Percentiles rank a stretch among this genome's conserved stretches.
Conservation (phyloP, 2,113 vertebrate genomes). For the Kryptolebias marmoratus region DNA sequence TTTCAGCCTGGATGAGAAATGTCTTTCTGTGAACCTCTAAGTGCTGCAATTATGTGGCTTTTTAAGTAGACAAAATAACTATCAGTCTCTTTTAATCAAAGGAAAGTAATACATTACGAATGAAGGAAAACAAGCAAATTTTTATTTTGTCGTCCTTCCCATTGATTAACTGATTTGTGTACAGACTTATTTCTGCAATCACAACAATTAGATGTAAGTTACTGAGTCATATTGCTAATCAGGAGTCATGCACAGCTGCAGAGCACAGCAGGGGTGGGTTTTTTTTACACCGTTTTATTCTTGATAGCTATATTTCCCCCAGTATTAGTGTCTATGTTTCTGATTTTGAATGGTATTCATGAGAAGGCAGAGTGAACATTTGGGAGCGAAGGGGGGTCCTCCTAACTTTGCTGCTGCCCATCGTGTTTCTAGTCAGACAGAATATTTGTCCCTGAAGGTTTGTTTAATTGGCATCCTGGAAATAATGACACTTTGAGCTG, state of each 20-base stretch:
- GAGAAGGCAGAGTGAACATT: slow-evolving; percentile 35
- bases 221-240: slow-evolving; percentile 3
- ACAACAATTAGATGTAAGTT: slow-evolving; percentile 2
- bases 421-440: slow-evolving; percentile 54
- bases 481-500: slow-evolving; percentile 64
- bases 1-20: slow-evolving; percentile 6
- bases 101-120: neutral
- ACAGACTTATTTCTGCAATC: neutral
- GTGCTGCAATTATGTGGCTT: neutral
- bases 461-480: slow-evolving; percentile 69
- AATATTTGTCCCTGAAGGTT: slow-evolving; percentile 69
- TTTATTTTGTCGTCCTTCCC: no score
- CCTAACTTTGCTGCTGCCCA: slow-evolving; percentile 52
- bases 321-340: slow-evolving; percentile 17
- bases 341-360: slow-evolving; percentile 43
- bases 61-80: neutral
- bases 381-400: slow-evolving; percentile 32
- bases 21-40: no score
- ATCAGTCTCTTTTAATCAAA: no score
- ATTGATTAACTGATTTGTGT: no score
- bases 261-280: slow-evolving; percentile 17
- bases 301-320: slow-evolving; percentile 5
- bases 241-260: slow-evolving; percentile 2
- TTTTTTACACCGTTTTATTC: slow-evolving; percentile 36
- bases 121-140: neutral